Evolutionary conservation across 2,797 vertebrate genomes (phyloP), one percentile per base, ranked within the genome.

Genomic region (Sorex maritimensis): DNA sequence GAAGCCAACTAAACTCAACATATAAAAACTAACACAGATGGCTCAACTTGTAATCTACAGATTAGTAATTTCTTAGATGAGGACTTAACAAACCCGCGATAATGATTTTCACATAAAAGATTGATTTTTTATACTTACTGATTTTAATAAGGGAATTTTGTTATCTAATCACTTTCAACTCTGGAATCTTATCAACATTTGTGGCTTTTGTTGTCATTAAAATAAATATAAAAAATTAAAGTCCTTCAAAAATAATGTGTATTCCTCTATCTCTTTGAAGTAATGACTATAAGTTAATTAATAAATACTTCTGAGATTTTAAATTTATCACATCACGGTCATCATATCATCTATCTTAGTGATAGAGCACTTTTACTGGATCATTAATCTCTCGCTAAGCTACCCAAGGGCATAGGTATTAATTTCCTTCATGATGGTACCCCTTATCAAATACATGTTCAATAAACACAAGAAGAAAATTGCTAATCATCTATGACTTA

Each of bases 271-370:
- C 11, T 2, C 30, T 34, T 17, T 1, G 63, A 81, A 30, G 58
- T 58, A 80, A 71, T 69, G 41, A 4, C 38, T 80, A 58, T 80
- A 68, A 77, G 52, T 91, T 71, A 88, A 91, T 86, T 78, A 77
- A 44, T 28, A 65, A 71, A 1, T 78, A 65, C 81, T 89, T 67
- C 24, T 67, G 81, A 46, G n/a, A 4, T 30, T 86, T 94, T 12
- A 88, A 92, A 73, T 68, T 67, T 68, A 68, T 68, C n/a, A 92
- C 8, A 44, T 52, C 9, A 74, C 52, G 15, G 46, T n/a, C 38
- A 74, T n/a, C 26, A 28, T 58, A 78, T 34, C 44, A 26, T 89
- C 87, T 41, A 61, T 19, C 17, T 90, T 73, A 81, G 11, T 80
- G 13, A 86, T 19, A 77, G 71, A 85, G 1, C 61, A 41, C n/a